phyloP scores from a whole-genome alignment of 2,888 invertebrate genomes.

The Syrista parreyssii region DNA sequence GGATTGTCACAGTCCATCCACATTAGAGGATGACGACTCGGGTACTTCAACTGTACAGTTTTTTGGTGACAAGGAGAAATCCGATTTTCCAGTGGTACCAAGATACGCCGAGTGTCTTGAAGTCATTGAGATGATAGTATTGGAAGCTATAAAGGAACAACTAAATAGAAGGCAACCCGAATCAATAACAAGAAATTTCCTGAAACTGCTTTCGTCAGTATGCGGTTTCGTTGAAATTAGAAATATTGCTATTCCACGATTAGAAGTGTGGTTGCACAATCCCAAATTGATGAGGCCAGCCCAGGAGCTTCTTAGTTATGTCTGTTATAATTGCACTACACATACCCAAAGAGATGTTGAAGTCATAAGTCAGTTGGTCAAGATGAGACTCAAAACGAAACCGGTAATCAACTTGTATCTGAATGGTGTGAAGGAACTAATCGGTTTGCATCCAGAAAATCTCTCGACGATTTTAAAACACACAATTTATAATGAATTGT shows the following conservation, averaged over 20 bases:
- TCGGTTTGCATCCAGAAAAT: constrained; percentile 85
- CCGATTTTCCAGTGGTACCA: constrained; percentile 67
- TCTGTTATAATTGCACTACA: constrained; percentile 90
- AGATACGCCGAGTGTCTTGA: constrained; percentile 75
- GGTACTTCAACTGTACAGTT: constrained; percentile 48
- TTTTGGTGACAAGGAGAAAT: constrained; percentile 57
- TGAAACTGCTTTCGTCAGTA: constrained; percentile 85
- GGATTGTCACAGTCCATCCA: constrained; percentile 61
- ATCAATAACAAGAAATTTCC: constrained; percentile 88
- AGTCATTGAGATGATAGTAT: constrained; percentile 81
- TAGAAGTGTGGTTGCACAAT: constrained; percentile 96
- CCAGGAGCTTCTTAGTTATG: constrained; percentile 89
- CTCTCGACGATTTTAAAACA: constrained; percentile 87
- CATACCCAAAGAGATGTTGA: constrained; percentile 75
- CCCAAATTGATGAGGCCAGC: constrained; percentile 93
- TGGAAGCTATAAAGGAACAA: constrained; percentile 91
- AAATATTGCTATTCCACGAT: constrained; percentile 79
- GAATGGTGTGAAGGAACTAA: constrained; percentile 90
- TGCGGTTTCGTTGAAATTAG: constrained; percentile 90
- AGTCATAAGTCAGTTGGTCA: constrained; percentile 86
- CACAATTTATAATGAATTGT: constrained; percentile 95
- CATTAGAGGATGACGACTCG: constrained; percentile 61
- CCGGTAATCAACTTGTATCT: constrained; percentile 90
- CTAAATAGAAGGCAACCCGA: constrained; percentile 86
- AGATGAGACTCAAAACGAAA: constrained; percentile 94